Percentiles rank a stretch among this genome's conserved stretches.
Conservation (phyloP, 2,113 vertebrate species). For the Lota lota region DNA sequence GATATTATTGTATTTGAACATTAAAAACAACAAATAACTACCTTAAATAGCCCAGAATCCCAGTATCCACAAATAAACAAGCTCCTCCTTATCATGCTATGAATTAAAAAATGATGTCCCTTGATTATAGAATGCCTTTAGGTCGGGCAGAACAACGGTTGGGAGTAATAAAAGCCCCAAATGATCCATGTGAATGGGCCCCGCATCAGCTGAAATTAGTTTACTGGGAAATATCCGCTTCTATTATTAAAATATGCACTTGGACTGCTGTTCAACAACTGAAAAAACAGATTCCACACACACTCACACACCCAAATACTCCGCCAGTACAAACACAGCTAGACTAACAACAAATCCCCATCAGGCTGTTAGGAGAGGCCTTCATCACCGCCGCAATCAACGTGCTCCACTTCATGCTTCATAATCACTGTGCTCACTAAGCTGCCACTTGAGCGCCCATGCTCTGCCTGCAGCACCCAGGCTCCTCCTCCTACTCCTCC, state of each 20-base stretch:
- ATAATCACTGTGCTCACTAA: slow-evolving; percentile 15
- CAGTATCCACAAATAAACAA: no score
- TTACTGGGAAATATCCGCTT: not conserved
- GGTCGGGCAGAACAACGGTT: no score
- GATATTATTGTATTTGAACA: no score
- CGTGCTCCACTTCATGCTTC: not conserved
- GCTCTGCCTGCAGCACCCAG: slow-evolving; percentile 9
- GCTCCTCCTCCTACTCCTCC: not conserved
- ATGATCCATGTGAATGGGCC: no score
- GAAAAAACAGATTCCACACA: slow-evolving; percentile 17
- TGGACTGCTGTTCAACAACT: slow-evolving; percentile 13
- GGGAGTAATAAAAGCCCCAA: no score
- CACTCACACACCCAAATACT: not conserved
- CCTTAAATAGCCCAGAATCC: no score
- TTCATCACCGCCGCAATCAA: slow-evolving; percentile 14
- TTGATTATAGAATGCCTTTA: no score
- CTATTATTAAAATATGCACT: not conserved
- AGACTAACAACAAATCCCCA: slow-evolving; percentile 24
- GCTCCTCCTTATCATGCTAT: no score
- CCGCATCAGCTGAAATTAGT: no score
- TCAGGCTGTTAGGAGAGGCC: slow-evolving; percentile 20
- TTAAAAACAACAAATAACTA: no score
- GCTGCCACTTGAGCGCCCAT: slow-evolving; percentile 24
- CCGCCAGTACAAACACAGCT: slow-evolving; percentile 39
- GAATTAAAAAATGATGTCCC: no score